Evolutionary conservation across 2,797 vertebrate genomes (phyloP), one percentile per base, ranked within the genome.

Genomic region (Alosa sapidissima): DNA sequence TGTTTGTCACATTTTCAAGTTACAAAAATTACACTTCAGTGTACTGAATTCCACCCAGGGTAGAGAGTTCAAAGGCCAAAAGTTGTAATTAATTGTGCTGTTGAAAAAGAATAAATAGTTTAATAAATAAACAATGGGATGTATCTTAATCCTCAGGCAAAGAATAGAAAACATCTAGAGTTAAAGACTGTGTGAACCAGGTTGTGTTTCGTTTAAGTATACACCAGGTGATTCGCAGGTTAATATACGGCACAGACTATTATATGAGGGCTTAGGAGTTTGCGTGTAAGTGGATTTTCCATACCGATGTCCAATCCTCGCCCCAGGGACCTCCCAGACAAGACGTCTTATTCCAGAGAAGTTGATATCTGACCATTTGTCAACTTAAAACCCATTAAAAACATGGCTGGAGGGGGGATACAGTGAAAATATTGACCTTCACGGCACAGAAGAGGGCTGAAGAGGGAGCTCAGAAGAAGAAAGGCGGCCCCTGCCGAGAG

Each of bases 371-470:
- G 89, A 92, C 91, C 89, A 88, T 88, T 91, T 86, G 91, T 91
- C 92, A 89, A 87, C 91, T 90, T 88, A 88, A 90, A 93, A 90
- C 89, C 93, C 90, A 91, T 92, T 92, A 92, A 92, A 89, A 93
- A 90, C 90, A 92, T 92, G 89, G 90, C 86, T 78, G 3, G 16
- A 16, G 82, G 41, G 24, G 85, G 89, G 87, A 90, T 89, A 90
- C 87, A 88, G 87, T 84, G 85, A 87, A 91, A 91, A 90, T 94
- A 94, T 93, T 91, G 93, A 94, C 92, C 89, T 9, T 10, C 60
- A 41, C 87, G 86, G 84, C 75, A 86, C 91, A 83, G 88, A 19
- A 86, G 89, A 89, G 90, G 58, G 88, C 2, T 65, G 78, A 62
- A 81, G 62, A 85, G 86, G 51, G 24, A 81, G 48, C 41, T 85